Evolutionary conservation across 2,888 invertebrate genomes (phyloP).

Genomic region (Agonopterix arenella): DNA sequence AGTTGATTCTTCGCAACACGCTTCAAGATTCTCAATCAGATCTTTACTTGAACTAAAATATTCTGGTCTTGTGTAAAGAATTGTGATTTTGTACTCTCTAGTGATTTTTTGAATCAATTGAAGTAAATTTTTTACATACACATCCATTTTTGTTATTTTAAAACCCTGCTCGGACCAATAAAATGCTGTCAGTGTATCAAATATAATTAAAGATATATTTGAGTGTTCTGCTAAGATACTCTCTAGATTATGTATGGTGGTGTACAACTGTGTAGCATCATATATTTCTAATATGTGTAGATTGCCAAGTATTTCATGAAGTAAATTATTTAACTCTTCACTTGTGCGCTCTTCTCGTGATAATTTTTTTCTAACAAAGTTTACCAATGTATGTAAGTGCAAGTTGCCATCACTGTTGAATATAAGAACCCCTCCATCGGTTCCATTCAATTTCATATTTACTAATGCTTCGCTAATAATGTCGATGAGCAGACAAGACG

Average conservation of each 20-base stretch:
- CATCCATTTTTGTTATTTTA: conserved; percentile 67
- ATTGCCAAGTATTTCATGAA: conserved; percentile 32
- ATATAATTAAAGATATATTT: conserved; percentile 52
- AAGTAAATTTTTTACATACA: conserved; percentile 61
- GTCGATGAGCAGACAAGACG: conserved; percentile 42
- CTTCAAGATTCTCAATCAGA: conserved; percentile 29
- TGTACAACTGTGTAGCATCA: conserved; percentile 55
- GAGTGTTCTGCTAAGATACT: conserved; percentile 45
- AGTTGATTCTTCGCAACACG: conserved; percentile 27
- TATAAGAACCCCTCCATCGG: conserved; percentile 44
- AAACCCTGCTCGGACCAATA: conserved; percentile 71
- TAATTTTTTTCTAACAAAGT: conserved; percentile 28
- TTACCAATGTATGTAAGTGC: conserved; percentile 30
- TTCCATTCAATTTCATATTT: conserved; percentile 31
- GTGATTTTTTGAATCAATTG: conserved; percentile 56
- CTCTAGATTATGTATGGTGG: conserved; percentile 60
- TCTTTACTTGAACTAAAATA: conserved; percentile 65
- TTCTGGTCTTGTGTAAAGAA: conserved; percentile 71
- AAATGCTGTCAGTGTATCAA: conserved; percentile 66
- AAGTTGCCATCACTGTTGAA: conserved; percentile 64
- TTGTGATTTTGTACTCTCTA: conserved; percentile 63
- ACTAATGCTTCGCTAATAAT: conserved; percentile 49
- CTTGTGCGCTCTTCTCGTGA: conserved; percentile 6
- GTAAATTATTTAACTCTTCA: conserved; percentile 17
- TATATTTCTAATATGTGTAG: conserved; percentile 50